Evolutionary conservation across 2,113 vertebrate genomes (phyloP).

Genomic region (Myrmecophaga tridactyla): DNA sequence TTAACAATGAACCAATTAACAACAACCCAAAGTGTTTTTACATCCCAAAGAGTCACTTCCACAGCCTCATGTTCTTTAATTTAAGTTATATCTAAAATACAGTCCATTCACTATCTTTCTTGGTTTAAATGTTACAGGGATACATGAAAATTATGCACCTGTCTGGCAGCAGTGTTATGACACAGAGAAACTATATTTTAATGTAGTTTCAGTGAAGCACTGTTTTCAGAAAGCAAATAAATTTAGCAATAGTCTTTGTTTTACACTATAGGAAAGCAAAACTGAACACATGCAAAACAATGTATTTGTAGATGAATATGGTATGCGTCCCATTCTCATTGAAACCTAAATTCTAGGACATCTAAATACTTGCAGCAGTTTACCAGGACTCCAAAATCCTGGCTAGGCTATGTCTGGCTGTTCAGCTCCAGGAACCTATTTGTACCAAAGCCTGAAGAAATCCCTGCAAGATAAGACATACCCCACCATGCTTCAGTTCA

Average conservation of each 20-base stretch:
- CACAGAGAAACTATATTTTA: constrained; percentile 31
- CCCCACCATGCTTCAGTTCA: not conserved
- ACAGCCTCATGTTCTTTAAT: not conserved
- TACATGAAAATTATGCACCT: constrained; percentile 38
- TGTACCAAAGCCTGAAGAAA: not conserved
- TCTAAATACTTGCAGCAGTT: not conserved
- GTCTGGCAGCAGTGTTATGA: constrained; percentile 37
- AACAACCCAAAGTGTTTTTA: not conserved
- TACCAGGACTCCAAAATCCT: not conserved
- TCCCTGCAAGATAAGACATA: not conserved
- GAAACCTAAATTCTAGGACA: not conserved
- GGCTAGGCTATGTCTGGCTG: not conserved
- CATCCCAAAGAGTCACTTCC: not conserved
- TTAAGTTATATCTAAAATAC: constrained; percentile 48
- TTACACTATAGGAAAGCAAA: not conserved
- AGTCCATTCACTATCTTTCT: constrained; percentile 31
- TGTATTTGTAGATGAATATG: not conserved
- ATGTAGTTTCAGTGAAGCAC: not conserved
- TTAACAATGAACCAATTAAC: not conserved
- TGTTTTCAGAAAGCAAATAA: constrained; percentile 42
- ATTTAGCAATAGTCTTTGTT: not conserved
- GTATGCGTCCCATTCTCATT: not conserved
- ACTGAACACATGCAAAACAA: not conserved
- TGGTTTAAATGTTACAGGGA: constrained; percentile 15
- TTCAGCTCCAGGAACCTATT: not conserved